Evolutionary conservation across 2,113 vertebrate genomes (phyloP), one percentile per base, ranked within the genome.

Genomic region (Malurus melanocephalus): DNA sequence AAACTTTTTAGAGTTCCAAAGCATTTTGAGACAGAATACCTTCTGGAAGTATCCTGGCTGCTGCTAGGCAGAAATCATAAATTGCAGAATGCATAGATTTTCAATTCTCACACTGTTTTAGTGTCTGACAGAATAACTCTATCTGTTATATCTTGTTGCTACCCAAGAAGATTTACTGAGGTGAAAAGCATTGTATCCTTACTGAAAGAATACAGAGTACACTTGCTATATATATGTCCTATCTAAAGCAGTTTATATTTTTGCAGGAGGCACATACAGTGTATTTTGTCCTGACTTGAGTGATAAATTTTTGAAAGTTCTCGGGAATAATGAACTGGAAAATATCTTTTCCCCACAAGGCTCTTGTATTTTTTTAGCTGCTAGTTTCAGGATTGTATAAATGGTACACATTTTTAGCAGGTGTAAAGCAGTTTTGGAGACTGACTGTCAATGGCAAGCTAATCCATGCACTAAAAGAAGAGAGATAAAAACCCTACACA

Each of bases 1-100:
- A 91, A 82, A 88, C 48, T 86, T 80, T 72, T 51, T 74, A 10
- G 65, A 87, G 72, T 89, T 78, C 59, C 35, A 32, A 80, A 72
- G 18, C 82, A 86, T 35, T 67, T 88, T 46, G 86, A 83, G 68
- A 57, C 17, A 80, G 51, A 82, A 56, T 59, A 61, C 30, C n/a
- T 51, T 91, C 87, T 81, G 88, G 55, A 93, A 94, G 80, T 64
- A 92, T 61, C 80, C 55, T 28, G 91, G 80, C 59, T 87, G 88
- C 85, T 91, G 87, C 52, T 59, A 81, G 69, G 55, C 57, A 88
- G 73, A 52, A 88, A 51, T 76, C 71, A 76, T 96, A 95, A 96
- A 94, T 92, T 95, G 94, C 62, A 22, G 89, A 89, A 95, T 76
- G 73, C 87, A 93, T 92, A 89, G 89, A 87, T 95, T 97, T 96